Evolutionary conservation across 1,140 invertebrate species (phyloP), one percentile per base, ranked within the genome.

Genomic region (Planococcus citri): DNA sequence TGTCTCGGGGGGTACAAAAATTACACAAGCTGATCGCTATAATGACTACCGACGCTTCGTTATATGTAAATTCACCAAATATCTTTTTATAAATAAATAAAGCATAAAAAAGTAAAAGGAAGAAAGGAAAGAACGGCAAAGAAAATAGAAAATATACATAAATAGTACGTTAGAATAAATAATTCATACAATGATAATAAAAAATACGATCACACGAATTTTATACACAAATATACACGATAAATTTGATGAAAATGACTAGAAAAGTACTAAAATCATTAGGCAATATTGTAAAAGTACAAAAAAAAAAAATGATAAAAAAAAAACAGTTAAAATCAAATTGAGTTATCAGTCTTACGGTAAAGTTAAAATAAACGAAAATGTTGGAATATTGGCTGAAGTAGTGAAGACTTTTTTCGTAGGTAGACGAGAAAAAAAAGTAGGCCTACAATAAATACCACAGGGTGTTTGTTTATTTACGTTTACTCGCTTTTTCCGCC

Each of bases 401-500:
- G 4, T 20, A 58, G n/a, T n/a, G n/a, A 41, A 41, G n/a, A 41
- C n/a, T 10, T 41, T 41, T 41, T 10, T 41, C 9, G n/a, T 10
- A 41, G 9, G 37, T 41, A 41, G 9, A 41, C 37, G 37, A 41
- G 9, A 10, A 41, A 41, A 41, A 41, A 41, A 41, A 10, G 9
- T 41, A n/a, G 9, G 37, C n/a, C 9, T 41, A 68, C 22, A 68
- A 68, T 6, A 22, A 27, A n/a, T n/a, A n/a, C n/a, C 14, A 6
- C 64, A 25, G 6, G 6, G 12, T 14, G 14, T 68, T 27, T 41
- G 21, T 10, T 71, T 74, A 75, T 73, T 75, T 76, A 70, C 74
- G 71, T 71, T 73, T 73, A 58, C 73, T 76, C 10, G 75, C 75
- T 74, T 89, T 90, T 74, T 87, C 84, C 0, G 86, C 85, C 72